A percentile compares a stretch with the other conserved stretches of the same genome.
Evolutionary conservation across 2,113 vertebrate genomes (phyloP).

Genomic region (Eira barbara): DNA sequence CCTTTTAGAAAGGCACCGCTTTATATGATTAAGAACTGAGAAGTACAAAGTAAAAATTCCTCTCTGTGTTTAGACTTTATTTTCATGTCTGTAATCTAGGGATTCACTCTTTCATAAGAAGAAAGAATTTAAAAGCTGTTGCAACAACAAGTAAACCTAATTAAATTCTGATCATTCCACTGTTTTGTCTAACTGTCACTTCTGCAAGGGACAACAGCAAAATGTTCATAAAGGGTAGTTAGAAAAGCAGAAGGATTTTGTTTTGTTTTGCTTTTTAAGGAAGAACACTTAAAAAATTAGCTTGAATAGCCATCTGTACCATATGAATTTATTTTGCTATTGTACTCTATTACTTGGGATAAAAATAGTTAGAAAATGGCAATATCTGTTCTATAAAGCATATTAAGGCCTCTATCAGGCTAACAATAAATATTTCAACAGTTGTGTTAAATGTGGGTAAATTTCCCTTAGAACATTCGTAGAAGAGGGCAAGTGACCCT

Average conservation of each 20-base stretch:
- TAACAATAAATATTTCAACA: neutral
- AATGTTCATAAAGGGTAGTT: neutral
- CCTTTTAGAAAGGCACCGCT: slow-evolving; percentile 32
- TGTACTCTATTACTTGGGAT: neutral
- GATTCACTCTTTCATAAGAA: slow-evolving; percentile 31
- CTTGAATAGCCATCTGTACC: neutral
- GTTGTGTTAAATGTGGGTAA: neutral
- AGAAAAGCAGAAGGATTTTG: neutral
- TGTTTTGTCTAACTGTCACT: slow-evolving; percentile 12
- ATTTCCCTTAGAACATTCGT: neutral
- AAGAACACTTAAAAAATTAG: neutral
- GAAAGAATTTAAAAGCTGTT: slow-evolving; percentile 46
- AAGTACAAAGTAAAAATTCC: neutral
- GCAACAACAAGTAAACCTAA: slow-evolving; percentile 47
- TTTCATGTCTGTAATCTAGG: slow-evolving; percentile 2
- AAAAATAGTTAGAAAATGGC: neutral
- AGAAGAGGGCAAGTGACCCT: neutral
- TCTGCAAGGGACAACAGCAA: neutral
- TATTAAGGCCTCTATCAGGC: neutral
- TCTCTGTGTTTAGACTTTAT: neutral
- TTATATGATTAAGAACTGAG: slow-evolving; percentile 33
- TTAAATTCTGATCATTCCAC: slow-evolving; percentile 38
- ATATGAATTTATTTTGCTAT: neutral
- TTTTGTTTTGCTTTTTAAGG: neutral
- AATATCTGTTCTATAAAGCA: neutral